These are phyloP conservation scores for Ceyx margarethae DNA, from an alignment of 2,113 vertebrate species.

Conservation along the genomic window DNA sequence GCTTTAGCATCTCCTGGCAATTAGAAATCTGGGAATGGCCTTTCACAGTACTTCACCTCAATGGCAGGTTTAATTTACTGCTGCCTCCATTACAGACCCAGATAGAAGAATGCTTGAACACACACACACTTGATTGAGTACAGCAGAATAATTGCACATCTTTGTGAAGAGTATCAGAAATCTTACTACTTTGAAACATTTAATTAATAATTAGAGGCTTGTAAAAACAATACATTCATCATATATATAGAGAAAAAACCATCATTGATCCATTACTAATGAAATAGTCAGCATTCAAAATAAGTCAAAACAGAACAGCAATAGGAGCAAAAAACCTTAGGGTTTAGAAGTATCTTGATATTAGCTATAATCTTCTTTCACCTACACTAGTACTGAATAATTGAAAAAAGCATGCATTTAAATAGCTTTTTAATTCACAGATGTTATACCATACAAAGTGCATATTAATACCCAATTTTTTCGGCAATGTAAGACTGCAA, in stretches of 20 bases:
- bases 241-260: not conserved
- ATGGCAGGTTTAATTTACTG: not conserved
- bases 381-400: not conserved
- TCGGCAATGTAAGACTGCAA: not conserved
- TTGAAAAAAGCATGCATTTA: constrained; percentile 35
- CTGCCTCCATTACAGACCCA: not conserved
- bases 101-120: not conserved
- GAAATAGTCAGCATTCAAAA: not conserved
- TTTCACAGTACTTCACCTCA: not conserved
- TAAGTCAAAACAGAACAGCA: not conserved
- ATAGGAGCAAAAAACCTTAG: not conserved
- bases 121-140: not conserved
- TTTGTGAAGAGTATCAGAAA: not conserved
- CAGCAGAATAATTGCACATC: not conserved
- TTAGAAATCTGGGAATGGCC: not conserved
- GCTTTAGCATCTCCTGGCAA: not conserved
- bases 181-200: not conserved
- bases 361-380: not conserved
- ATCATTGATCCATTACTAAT: not conserved
- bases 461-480: not conserved
- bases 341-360: not conserved
- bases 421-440: constrained; percentile 45
- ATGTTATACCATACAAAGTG: not conserved
- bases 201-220: not conserved
- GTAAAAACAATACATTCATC: not conserved